Base-by-base conservation (phyloP, 2,113 vertebrate genomes). In the Menidia beryllina region DNA sequence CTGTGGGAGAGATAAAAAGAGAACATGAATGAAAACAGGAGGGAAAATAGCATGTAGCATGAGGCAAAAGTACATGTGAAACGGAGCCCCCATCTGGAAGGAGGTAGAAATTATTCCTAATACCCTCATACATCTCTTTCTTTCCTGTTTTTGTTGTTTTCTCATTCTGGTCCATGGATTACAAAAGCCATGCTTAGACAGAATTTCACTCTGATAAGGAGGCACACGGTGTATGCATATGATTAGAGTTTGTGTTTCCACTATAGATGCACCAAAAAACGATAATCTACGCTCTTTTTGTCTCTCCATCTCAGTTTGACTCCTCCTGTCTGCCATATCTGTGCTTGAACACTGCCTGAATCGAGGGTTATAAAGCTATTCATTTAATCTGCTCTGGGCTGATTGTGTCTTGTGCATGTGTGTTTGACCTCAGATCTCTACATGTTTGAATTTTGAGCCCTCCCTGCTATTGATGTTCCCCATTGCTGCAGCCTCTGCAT, bases 81-180 rank as follows among this genome's bases (percentile, higher is more conserved):
- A 76, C 67, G 75, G 83, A 85, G 79, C 77, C 84, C 75, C 76
- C 81, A 75, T 34, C 81, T 88, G 79, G 85, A 43, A 58, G 57
- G 57, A 86, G 62, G 56, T 60, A 63, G 73, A 57, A 81, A 48
- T 75, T 53, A 24, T 43, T 2, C 38, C 41, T 3, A 3, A 1
- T 12, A 11, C 27, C 19, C 52, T 9, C 15, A 3, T 52, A 23
- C 17, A 41, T 7, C 26, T 7, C 21, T 23, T 24, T 57, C 34
- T 8, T 2, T 8, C 1, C 0, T 45, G 0, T n/a, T 51, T 23
- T 2, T 26, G 5, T 41, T 20, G 43, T 13, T 75, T 13, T 26
- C 23, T 2, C 53, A 48, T 23, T 48, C 47, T 58, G 52, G 21
- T 15, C 38, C 34, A 8, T 62, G 26, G 34, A 53, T 79, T 48